Percentiles rank a stretch among this genome's conserved stretches.
phyloP scores from a whole-genome alignment of 2,888 invertebrate genomes.

The Lamellibrachia satsuma region DNA sequence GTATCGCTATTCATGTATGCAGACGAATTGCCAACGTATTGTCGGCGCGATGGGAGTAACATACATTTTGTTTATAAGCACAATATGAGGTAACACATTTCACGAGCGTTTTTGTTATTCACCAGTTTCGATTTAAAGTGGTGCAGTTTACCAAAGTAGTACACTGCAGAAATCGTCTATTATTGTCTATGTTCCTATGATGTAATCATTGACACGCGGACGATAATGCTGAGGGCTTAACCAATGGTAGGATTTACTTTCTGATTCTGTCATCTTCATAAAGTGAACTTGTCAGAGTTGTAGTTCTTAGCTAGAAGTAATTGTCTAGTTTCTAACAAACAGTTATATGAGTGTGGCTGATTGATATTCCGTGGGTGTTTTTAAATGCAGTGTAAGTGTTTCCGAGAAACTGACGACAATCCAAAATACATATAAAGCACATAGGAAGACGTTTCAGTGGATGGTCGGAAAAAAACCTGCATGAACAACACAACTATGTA shows the following conservation, averaged over 20 bases:
- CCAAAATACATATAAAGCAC: no score
- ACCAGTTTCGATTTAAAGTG: not conserved
- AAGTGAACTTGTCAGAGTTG: no score
- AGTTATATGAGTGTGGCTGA: no score
- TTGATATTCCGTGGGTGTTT: no score
- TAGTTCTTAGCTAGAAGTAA: no score
- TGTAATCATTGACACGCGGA: not conserved
- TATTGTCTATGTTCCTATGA: not conserved
- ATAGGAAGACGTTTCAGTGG: no score
- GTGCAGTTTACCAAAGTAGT: not conserved
- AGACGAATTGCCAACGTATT: not conserved
- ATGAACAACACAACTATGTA: no score
- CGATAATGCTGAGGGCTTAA: not conserved
- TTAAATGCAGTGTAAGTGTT: no score
- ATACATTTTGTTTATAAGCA: not conserved
- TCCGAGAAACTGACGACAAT: no score
- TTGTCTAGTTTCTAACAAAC: no score
- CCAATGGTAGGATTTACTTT: no score
- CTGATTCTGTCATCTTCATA: not conserved
- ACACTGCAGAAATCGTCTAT: not conserved
- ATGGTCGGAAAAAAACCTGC: no score
- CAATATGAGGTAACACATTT: not conserved
- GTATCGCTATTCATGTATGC: not conserved
- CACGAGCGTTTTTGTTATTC: not conserved
- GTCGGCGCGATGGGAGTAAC: not conserved